Conservation (phyloP, 2,113 vertebrate species). For the Meriones unguiculatus region DNA sequence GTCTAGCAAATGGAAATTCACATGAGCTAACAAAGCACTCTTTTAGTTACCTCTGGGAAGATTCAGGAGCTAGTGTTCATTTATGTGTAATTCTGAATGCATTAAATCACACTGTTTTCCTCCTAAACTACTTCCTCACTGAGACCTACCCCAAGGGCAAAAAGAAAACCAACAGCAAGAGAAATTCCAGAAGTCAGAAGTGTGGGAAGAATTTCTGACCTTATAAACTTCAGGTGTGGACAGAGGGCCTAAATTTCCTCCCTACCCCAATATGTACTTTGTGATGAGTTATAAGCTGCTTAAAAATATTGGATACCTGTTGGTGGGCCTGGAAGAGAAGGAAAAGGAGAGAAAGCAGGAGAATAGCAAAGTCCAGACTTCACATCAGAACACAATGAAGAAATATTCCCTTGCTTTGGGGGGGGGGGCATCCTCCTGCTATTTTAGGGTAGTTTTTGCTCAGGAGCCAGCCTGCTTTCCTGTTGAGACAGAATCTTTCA, state of each 20-base stretch:
- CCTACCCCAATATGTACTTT: not conserved
- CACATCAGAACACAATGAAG: not conserved
- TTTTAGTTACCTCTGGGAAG: not conserved
- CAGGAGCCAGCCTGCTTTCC: not conserved
- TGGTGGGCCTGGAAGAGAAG: not conserved
- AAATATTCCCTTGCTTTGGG: not conserved
- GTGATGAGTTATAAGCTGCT: not conserved
- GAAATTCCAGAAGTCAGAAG: not conserved
- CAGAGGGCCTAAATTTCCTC: not conserved
- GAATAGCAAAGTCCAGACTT: not conserved
- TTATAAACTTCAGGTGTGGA: not conserved
- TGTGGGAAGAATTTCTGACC: not conserved
- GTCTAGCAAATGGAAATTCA: not conserved
- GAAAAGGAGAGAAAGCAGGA: not conserved
- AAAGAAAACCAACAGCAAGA: not conserved
- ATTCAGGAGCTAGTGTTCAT: not conserved
- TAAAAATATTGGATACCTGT: not conserved
- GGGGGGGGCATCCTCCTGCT: not conserved
- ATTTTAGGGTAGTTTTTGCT: not conserved
- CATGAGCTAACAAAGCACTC: not conserved
- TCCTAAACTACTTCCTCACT: not conserved
- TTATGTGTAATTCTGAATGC: not conserved
- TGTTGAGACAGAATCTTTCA: not conserved
- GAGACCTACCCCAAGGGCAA: not conserved
- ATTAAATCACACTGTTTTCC: conserved; percentile 20